Evolutionary conservation across 2,888 invertebrate species (phyloP), one percentile per base, ranked within the genome.

Genomic region (Luperina nickerlii): DNA sequence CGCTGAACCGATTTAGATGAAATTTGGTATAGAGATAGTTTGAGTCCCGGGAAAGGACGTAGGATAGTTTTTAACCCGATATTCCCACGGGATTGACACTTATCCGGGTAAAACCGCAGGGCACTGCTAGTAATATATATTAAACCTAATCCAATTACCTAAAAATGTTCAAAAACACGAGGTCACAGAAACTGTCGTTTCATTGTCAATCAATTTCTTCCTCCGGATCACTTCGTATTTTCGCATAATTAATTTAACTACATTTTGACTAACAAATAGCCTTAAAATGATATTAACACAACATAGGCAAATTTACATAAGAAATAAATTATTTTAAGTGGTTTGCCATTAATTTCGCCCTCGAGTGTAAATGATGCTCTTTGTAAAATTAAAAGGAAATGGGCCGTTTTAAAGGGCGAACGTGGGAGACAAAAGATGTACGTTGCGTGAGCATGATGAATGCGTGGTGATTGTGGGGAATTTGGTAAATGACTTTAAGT

Each of bases 301-400:
- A 60, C 62, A 72, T 62, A 62, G 60, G 18, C 9, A 70, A 54
- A 81, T 87, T 82, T 75, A 70, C 78, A 83, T 82, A 82, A 77
- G 45, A 83, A 77, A 83, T 80, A 74, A 83, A 87, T 89, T 78
- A 77, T 78, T 79, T 70, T 76, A 81, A 81, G 76, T 72, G 81
- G 57, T 71, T 11, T 2, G n/a, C 62, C 77, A 88, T 88, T 83
- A 76, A 89, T 88, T 79, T 72, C 63, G 85, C 70, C 80, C 71
- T 69, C 76, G 73, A 89, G 77, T 85, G 77, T 63, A 83, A 88
- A 88, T 81, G 88, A 66, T 27, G 65, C 80, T 78, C 71, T 87
- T 83, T 83, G 69, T 79, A 62, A 85, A 83, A 88, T 87, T 83
- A 87, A 82, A 83, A 85, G 75, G 78, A 75, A 86, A 77, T 81